Conservation (phyloP, 2,797 vertebrate species). For the Phataginus tetradactyla region DNA sequence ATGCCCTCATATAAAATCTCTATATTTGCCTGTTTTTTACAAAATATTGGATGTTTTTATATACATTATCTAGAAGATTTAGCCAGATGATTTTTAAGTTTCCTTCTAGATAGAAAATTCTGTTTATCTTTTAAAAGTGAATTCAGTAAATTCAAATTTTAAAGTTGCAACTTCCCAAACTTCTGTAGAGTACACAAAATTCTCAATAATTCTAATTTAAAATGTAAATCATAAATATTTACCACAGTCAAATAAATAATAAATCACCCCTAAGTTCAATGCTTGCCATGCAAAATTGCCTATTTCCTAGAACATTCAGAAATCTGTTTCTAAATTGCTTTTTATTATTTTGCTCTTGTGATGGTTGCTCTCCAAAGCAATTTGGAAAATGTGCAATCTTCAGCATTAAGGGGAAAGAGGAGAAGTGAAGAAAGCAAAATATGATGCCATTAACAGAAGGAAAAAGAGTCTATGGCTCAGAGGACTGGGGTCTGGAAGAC, state of each 20-base stretch:
- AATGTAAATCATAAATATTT: slow-evolving; percentile 57
- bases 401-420: slow-evolving; percentile 1
- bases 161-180: not conserved
- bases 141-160: slow-evolving; percentile 47
- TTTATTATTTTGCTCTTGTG: slow-evolving; percentile 36
- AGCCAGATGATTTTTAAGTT: not conserved
- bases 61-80: not conserved
- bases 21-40: not conserved
- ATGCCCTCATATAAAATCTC: not conserved
- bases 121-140: not conserved
- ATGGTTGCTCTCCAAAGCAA: slow-evolving; percentile 44
- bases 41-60: not conserved
- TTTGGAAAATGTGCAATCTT: slow-evolving; percentile 21
- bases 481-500: not conserved
- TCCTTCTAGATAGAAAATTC: slow-evolving; percentile 18
- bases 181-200: slow-evolving; percentile 59
- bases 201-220: slow-evolving; percentile 53
- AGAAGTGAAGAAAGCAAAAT: slow-evolving; percentile 11
- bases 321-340: slow-evolving; percentile 38
- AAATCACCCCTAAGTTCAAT: slow-evolving; percentile 49
- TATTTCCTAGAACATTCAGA: slow-evolving; percentile 44
- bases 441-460: not conserved
- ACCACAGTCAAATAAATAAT: slow-evolving; percentile 52
- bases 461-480: not conserved
- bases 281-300: slow-evolving; percentile 40